Percentiles rank a stretch among this genome's conserved stretches.
Conservation (phyloP, 2,888 invertebrate genomes). For the Seira sanloemensis region DNA sequence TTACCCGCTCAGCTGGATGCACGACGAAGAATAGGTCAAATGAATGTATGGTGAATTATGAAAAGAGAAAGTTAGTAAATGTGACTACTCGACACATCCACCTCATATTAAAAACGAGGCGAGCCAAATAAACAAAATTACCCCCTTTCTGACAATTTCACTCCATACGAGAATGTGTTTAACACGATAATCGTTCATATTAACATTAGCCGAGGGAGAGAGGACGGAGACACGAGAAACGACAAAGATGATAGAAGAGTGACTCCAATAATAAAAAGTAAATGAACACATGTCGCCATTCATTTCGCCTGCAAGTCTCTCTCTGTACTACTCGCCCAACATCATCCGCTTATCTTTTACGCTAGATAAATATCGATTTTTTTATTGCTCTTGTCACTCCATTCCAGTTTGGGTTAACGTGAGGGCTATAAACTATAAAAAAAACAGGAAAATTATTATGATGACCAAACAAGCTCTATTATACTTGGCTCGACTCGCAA, state of each 20-base stretch:
- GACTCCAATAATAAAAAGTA: background rate
- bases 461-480: background rate
- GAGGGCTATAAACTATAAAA: background rate
- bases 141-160: background rate
- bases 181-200: slow-evolving; percentile 27
- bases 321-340: background rate
- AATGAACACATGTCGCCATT: background rate
- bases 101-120: background rate
- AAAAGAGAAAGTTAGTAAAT: background rate
- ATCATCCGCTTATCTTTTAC: background rate
- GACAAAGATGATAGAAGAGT: slow-evolving; percentile 2
- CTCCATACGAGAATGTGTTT: background rate
- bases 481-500: too few relatives aligned
- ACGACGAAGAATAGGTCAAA: too few relatives aligned
- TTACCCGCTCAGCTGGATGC: too few relatives aligned
- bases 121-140: background rate
- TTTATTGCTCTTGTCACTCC: background rate
- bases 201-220: slow-evolving; percentile 30
- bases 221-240: slow-evolving; percentile 29
- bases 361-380: slow-evolving; percentile 1
- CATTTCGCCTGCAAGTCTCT: too few relatives aligned
- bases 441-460: background rate
- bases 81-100: background rate
- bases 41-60: too few relatives aligned
- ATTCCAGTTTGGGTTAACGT: background rate